Percentiles rank a stretch among this genome's conserved stretches.
Conservation (phyloP, 2,113 vertebrate species). For the Chaetops frenatus region DNA sequence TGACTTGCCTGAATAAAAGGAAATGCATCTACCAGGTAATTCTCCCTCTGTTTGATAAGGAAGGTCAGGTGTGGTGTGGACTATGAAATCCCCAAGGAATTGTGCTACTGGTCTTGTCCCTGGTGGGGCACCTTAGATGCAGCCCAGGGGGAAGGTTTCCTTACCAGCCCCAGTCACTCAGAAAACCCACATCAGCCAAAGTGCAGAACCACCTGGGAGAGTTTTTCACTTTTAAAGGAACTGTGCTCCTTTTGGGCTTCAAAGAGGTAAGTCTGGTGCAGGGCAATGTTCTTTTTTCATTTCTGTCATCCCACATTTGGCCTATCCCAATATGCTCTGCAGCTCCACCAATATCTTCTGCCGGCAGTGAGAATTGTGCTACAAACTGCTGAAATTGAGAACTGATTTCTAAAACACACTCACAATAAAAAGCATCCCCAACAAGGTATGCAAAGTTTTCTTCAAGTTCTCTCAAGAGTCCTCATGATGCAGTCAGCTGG, state of each 20-base stretch:
- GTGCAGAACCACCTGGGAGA: background rate
- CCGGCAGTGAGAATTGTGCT: background rate
- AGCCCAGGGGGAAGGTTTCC: background rate
- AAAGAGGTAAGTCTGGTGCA: background rate
- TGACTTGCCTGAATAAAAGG: background rate
- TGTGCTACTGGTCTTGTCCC: background rate
- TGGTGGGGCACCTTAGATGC: background rate
- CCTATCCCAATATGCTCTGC: background rate
- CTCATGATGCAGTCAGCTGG: background rate
- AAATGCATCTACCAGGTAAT: background rate
- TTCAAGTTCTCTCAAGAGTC: background rate
- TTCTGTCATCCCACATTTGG: background rate
- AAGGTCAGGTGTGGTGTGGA: accelerated
- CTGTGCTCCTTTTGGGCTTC: background rate
- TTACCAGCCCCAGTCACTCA: background rate
- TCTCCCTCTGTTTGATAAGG: background rate
- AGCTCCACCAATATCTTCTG: background rate
- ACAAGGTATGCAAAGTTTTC: background rate
- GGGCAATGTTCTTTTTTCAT: background rate
- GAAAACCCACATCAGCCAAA: background rate
- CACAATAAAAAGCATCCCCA: background rate
- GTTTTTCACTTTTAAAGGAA: background rate
- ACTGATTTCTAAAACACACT: background rate
- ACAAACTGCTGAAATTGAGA: background rate
- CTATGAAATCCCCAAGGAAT: background rate